These are phyloP conservation scores for Mormyrus hasselquistii DNA, from an alignment of 2,797 vertebrate genomes.

Conservation along the genomic window DNA sequence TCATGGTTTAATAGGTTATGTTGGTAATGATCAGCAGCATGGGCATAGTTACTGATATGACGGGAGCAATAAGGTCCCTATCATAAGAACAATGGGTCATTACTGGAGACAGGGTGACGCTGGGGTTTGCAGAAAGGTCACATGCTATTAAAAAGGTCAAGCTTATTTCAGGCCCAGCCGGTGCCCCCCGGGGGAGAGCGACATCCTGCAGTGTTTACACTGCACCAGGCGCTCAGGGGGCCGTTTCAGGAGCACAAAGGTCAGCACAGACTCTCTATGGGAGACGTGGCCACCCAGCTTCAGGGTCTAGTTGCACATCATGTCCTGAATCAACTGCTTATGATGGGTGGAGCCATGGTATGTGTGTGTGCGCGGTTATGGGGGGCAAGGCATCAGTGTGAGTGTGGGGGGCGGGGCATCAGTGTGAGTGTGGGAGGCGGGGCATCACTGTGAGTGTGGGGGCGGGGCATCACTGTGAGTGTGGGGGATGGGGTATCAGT, in stretches of 20 bases:
- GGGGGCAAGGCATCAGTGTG: neutral
- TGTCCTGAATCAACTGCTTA: slow-evolving; percentile 7
- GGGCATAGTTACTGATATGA: neutral
- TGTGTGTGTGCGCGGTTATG: neutral
- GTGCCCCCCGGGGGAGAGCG: neutral
- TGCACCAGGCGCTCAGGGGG: slow-evolving; percentile 18
- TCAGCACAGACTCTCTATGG: slow-evolving; percentile 14
- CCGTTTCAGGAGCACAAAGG: neutral
- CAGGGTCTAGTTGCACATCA: slow-evolving; percentile 27
- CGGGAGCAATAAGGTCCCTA: neutral
- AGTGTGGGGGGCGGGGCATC: neutral
- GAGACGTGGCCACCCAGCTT: slow-evolving; percentile 5
- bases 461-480: too few species aligned
- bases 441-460: too few species aligned
- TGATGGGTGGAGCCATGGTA: neutral
- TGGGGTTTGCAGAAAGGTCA: slow-evolving; percentile 37
- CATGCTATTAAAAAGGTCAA: slow-evolving; percentile 46
- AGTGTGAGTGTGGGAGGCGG: too few species aligned
- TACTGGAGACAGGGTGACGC: slow-evolving; percentile 21
- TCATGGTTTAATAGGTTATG: neutral
- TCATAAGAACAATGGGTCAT: slow-evolving; percentile 14
- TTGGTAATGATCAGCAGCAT: neutral
- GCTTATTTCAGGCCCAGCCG: slow-evolving; percentile 20
- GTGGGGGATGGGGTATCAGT: too few species aligned
- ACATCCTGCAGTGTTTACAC: slow-evolving; percentile 24